phyloP scores from a whole-genome alignment of 2,797 vertebrate genomes.

The Glyptemys insculpta region DNA sequence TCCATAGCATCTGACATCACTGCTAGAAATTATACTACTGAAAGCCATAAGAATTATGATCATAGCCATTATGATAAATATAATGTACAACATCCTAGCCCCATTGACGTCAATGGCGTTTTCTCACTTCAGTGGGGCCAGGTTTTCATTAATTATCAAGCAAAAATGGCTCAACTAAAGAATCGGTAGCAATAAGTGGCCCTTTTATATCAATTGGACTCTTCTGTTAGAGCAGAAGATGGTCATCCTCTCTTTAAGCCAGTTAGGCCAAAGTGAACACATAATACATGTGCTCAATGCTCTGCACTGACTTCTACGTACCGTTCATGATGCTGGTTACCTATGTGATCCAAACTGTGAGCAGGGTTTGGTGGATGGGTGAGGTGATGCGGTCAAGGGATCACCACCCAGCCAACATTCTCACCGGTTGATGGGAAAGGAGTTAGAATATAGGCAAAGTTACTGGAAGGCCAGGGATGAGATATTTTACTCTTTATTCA shows the following conservation, averaged over 20 bases:
- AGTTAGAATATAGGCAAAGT: too few species aligned
- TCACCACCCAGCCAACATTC: too few species aligned
- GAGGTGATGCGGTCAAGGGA: too few species aligned
- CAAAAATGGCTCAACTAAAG: neutral
- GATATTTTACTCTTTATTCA: too few species aligned
- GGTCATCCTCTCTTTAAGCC: neutral
- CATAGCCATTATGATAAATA: neutral
- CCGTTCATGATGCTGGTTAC: neutral
- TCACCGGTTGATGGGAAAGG: too few species aligned
- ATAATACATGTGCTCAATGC: too few species aligned
- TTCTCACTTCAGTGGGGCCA: neutral
- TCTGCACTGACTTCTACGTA: neutral
- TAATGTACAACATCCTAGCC: neutral
- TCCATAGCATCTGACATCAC: neutral
- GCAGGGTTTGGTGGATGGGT: too few species aligned
- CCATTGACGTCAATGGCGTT: neutral
- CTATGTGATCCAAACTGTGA: too few species aligned
- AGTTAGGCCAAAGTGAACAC: too few species aligned
- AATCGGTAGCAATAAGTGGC: neutral
- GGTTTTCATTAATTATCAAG: neutral
- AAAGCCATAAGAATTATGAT: neutral
- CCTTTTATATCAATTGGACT: neutral
- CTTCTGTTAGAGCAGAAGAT: neutral
- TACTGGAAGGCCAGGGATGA: too few species aligned
- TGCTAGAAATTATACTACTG: neutral